These are phyloP conservation scores for Ceramica pisi DNA, from an alignment of 2,888 invertebrate genomes.

Conservation along the genomic window DNA sequence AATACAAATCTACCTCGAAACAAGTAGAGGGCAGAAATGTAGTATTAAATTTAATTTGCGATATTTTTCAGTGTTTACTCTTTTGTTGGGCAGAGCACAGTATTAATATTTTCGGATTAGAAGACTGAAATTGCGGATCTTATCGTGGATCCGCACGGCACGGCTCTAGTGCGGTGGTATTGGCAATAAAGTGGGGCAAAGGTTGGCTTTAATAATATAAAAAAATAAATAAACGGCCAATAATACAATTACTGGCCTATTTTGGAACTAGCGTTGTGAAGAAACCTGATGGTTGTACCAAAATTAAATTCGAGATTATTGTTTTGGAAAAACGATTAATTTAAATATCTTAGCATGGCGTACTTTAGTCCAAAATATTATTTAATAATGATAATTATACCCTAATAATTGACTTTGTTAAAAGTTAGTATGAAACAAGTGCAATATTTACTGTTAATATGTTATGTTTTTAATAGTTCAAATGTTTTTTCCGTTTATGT, in stretches of 20 bases:
- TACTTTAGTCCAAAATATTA: constrained; percentile 4
- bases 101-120: constrained; percentile 29
- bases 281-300: constrained; percentile 12
- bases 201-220: constrained; percentile 36
- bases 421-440: constrained; percentile 1
- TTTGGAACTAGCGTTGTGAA: constrained; percentile 30
- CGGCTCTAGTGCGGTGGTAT: constrained; percentile 6
- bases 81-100: constrained; percentile 10
- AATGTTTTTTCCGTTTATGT: neutral
- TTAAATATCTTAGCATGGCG: neutral
- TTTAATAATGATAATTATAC: neutral
- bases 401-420: neutral
- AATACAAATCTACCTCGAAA: constrained; percentile 42
- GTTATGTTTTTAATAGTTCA: neutral
- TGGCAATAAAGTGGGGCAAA: constrained; percentile 19
- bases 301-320: constrained; percentile 11
- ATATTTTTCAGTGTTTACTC: neutral
- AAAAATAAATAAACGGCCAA: neutral
- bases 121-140: constrained; percentile 41
- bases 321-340: constrained; percentile 18
- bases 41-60: constrained; percentile 17
- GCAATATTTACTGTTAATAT: constrained; percentile 4
- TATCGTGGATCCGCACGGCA: neutral
- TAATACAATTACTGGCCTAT: constrained; percentile 9
- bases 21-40: constrained; percentile 35